phyloP scores from a whole-genome alignment of 30 jellyfish, hydroid and myxozoan species.

The Hydractinia symbiolongicarpus region DNA sequence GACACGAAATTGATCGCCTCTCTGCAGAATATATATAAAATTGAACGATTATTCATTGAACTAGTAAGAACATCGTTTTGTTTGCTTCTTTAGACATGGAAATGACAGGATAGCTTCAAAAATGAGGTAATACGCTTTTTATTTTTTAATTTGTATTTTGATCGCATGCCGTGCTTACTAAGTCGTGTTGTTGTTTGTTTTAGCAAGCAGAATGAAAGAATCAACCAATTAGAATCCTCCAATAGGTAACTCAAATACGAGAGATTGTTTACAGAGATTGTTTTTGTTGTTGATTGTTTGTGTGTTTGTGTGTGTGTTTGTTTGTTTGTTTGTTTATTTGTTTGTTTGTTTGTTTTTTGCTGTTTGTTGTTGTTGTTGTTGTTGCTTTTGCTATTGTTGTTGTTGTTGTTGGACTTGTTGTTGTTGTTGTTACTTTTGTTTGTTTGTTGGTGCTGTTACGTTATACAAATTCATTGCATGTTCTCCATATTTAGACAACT shows the following conservation, averaged over 20 bases:
- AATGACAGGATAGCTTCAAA: constrained; percentile 62
- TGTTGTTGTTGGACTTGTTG: not conserved
- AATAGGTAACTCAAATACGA: not conserved
- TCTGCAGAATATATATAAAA: too few species aligned
- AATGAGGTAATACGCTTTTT: constrained; percentile 27
- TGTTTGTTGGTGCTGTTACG: not conserved
- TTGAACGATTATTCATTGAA: too few species aligned
- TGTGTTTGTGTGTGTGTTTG: not conserved
- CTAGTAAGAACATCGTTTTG: too few species aligned
- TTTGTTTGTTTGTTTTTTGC: too few species aligned
- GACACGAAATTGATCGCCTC: too few species aligned
- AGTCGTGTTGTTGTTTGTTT: not conserved
- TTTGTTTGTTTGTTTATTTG: not conserved
- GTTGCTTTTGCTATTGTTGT: not conserved
- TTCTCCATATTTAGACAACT: not conserved
- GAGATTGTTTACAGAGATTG: too few species aligned
- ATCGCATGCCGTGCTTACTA: too few species aligned
- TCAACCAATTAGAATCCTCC: not conserved
- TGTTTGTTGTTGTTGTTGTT: not conserved
- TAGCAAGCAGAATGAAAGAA: constrained; percentile 12
- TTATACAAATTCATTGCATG: not conserved
- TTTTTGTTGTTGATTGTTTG: too few species aligned
- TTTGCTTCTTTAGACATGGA: constrained; percentile 46
- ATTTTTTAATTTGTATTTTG: not conserved
- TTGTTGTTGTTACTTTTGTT: not conserved